Base-by-base conservation (phyloP, 23 tunicate genomes). In the Botrylloides violaceus region DNA sequence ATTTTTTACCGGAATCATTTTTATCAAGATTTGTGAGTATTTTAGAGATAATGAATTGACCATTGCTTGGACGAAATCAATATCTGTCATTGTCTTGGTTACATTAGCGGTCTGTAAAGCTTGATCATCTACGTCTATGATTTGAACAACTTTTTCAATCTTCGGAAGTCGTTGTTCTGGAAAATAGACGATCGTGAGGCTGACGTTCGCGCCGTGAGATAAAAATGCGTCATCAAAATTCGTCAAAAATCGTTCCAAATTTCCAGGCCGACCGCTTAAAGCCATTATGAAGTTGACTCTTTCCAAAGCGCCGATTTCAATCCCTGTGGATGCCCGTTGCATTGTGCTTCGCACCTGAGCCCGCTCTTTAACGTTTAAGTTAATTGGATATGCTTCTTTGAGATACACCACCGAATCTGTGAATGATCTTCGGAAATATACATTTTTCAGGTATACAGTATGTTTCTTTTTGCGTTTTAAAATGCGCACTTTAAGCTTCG, bases 221-320 rank as follows among this genome's bases (percentile, higher is more conserved):
- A 88, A 47, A 47, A 81, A 88, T 1, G 87, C 63, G 36, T 72
- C 65, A 34, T 88, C 83, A 72, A 81, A 88, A 49, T 88, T 81
- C 58, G 76, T 27, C 64, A 88, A 34, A 55, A 88, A 81, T 1
- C 88, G 71, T 1, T 76, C 59, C 36, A 82, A 77, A 62, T 77
- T 88, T 3, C 81, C 76, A 6, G 77, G 77, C 20, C 88, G 37
- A 2, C 96, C 96, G 27, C 80, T 81, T 12, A 88, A 49, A 29
- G 96, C 83, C 62, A 77, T 73, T 23, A 88, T 34, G 71, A 88
- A 88, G 49, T 88, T 77, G 24, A 88, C 72, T 2, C 70, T 43
- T 9, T 9, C 53, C 9, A 15, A 43, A 43, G 9, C 12, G 0
- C 72, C 32, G 12, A 21, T 34, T 19, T 0, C 53, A 43, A 43